Evolutionary conservation across 1,140 invertebrate genomes (phyloP), one percentile per base, ranked within the genome.

Genomic region (Uloborus diversus): DNA sequence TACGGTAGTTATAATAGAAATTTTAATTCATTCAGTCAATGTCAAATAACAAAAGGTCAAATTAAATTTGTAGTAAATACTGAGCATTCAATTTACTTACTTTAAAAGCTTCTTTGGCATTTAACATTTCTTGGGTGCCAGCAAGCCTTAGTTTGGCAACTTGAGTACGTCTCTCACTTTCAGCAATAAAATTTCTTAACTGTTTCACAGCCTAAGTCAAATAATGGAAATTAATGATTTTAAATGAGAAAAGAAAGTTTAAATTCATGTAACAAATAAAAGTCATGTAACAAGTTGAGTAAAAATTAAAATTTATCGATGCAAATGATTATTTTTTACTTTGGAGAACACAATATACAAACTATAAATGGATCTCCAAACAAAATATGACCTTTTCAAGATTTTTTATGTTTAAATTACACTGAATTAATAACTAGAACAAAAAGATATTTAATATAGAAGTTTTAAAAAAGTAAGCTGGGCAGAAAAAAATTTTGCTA

Each of bases 51-150:
- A n/a, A n/a, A n/a, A n/a, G n/a, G n/a, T n/a, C n/a, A n/a, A n/a
- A n/a, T n/a, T n/a, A n/a, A n/a, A n/a, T n/a, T n/a, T n/a, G n/a
- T n/a, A n/a, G n/a, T n/a, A n/a, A n/a, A n/a, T n/a, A n/a, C n/a
- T n/a, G n/a, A n/a, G n/a, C n/a, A n/a, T n/a, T n/a, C n/a, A n/a
- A 4, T 23, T 66, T 64, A 71, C 33, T 69, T 80, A 96, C 96
- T 87, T 98, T 98, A 28, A 92, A 92, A 0, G 95, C 94, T n/a
- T 97, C 96, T 86, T 99, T 97, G 2, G 95, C 94, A 27, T 94
- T 96, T 2, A 99, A 88, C 85, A 98, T 96, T 87, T 99, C 96
- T 86, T 99, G 96, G 0, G 96, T 99, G 87, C 99, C 97, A 2
- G 96, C 95, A 4, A 99, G 87, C 17, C 96, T 91, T 85, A 96